Conservation (phyloP, 53 echinoderm and acorn worm genomes). For the Crossaster papposus region DNA sequence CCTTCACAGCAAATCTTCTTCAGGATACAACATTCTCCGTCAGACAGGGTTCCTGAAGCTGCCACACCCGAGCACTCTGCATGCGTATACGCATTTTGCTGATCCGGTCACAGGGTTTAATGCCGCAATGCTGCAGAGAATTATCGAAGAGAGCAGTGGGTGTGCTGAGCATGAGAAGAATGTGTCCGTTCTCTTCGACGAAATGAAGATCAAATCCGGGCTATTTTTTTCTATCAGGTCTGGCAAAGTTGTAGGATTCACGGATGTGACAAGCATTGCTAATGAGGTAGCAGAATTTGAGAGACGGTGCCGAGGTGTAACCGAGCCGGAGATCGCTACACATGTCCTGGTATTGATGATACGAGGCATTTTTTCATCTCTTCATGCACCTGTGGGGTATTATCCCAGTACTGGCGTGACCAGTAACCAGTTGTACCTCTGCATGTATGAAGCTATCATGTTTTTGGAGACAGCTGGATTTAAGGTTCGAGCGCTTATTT, state of each 20-base stretch:
- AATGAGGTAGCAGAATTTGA: conserved; percentile 48
- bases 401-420: no score
- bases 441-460: conserved; percentile 35
- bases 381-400: no score
- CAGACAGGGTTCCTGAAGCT: conserved; percentile 42
- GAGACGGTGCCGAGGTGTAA: conserved; percentile 7
- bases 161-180: conserved; percentile 31
- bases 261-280: conserved; percentile 10
- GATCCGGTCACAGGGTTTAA: conserved; percentile 37
- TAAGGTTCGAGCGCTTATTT: conserved; percentile 28
- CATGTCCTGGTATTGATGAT: no score
- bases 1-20: no score
- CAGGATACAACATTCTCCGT: no score
- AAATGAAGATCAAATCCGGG: conserved; percentile 56
- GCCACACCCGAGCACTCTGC: conserved; percentile 56
- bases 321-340: conserved; percentile 19
- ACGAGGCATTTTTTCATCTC: no score
- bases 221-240: conserved; percentile 26
- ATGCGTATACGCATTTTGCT: conserved; percentile 56
- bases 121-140: conserved; percentile 49
- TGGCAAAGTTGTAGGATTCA: conserved; percentile 57
- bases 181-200: conserved; percentile 52
- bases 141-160: conserved; percentile 16
- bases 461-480: conserved; percentile 48
- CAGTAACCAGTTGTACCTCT: conserved; percentile 53